These are phyloP conservation scores for Saccostrea glomerata DNA, from an alignment of 1,140 invertebrate species.

Conservation along the genomic window DNA sequence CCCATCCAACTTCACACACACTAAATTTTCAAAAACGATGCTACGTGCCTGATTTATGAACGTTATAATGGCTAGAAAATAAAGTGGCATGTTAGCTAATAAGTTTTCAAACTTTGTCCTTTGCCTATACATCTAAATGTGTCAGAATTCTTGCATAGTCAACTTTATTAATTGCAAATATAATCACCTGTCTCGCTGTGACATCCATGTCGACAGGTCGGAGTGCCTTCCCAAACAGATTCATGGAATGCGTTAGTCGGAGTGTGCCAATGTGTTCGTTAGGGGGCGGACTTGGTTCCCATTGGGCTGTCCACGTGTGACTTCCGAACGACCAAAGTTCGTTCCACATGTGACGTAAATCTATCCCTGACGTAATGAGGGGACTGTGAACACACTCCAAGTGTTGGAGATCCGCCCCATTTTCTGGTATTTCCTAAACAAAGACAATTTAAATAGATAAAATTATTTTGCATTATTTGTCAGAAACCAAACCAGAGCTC, in stretches of 20 bases:
- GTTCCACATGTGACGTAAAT: conserved; percentile 78
- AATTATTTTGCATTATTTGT: neutral
- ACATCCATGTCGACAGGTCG: conserved; percentile 82
- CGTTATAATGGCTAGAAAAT: too few relatives aligned
- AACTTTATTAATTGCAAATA: too few relatives aligned
- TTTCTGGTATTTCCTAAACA: conserved; percentile 92
- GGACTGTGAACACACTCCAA: conserved; percentile 86
- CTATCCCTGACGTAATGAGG: conserved; percentile 82
- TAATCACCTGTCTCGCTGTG: conserved; percentile 81
- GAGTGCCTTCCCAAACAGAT: conserved; percentile 80
- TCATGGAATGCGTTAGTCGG: conserved; percentile 82
- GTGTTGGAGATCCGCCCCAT: conserved; percentile 92
- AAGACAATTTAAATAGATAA: neutral
- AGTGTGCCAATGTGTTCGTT: conserved; percentile 83
- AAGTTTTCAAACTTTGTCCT: too few relatives aligned
- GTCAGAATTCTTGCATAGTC: too few relatives aligned
- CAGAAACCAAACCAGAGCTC: too few relatives aligned
- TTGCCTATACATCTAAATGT: too few relatives aligned
- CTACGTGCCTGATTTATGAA: too few relatives aligned
- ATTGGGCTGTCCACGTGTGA: conserved; percentile 78
- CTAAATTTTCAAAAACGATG: too few relatives aligned
- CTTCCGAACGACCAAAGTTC: conserved; percentile 76
- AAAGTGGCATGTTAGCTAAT: too few relatives aligned
- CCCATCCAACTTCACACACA: too few relatives aligned
- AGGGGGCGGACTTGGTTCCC: conserved; percentile 74